These are phyloP conservation scores for Phaethon lepturus DNA, from an alignment of 2,113 vertebrate species.

Conservation along the genomic window DNA sequence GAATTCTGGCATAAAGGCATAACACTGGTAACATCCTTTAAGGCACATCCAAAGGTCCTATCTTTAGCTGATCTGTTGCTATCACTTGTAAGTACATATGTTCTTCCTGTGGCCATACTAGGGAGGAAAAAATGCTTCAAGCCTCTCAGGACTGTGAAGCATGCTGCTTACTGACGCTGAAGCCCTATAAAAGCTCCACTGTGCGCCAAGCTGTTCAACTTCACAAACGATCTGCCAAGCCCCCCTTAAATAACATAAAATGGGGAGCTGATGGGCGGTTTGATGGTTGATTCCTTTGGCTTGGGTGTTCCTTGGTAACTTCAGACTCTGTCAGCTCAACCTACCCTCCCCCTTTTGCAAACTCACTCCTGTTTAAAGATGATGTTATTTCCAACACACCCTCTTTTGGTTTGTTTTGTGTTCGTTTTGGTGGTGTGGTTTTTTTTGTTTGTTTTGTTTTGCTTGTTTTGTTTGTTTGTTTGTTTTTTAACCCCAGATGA, in stretches of 20 bases:
- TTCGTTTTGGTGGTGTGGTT: too few species aligned
- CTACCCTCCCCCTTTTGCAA: background rate
- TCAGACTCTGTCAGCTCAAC: background rate
- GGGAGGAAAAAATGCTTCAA: background rate
- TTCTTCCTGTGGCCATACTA: rapidly evolving
- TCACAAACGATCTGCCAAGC: background rate
- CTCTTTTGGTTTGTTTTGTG: background rate
- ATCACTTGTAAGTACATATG: background rate
- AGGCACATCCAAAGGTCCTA: background rate
- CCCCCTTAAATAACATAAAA: rapidly evolving
- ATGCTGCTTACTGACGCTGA: background rate
- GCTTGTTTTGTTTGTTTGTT: background rate
- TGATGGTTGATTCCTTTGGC: background rate
- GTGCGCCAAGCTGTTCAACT: background rate
- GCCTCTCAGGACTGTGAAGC: background rate
- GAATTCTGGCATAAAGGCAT: background rate
- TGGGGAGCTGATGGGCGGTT: background rate
- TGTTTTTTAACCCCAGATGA: background rate
- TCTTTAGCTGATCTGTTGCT: background rate
- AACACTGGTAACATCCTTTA: background rate
- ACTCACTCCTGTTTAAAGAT: background rate
- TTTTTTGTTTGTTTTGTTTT: background rate
- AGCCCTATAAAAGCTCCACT: background rate
- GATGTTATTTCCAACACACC: background rate
- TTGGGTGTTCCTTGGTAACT: background rate